Base-by-base conservation (phyloP, 1,140 invertebrate genomes). In the Monomorium pharaonis region DNA sequence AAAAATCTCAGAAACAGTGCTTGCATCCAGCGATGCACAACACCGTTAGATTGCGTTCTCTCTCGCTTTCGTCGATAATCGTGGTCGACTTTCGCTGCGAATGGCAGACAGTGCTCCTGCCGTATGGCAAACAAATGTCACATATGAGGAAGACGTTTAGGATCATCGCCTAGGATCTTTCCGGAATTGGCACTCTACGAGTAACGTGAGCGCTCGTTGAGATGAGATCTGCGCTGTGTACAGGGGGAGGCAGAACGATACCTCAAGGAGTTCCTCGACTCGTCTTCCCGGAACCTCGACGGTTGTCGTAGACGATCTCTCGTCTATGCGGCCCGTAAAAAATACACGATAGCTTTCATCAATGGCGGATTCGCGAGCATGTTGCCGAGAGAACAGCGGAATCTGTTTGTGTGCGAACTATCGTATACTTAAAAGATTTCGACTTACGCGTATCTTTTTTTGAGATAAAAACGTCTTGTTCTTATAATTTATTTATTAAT, bases 141-240 rank as follows among this genome's bases (percentile, higher is more conserved):
- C 78, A 65, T 81, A 81, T 72, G 78, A 81, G 78, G 51, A 81
- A 81, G 65, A 72, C 78, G 51, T 69, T 67, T 72, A 54, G 37
- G 65, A 81, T 81, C 78, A 81, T 58, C 78, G 65, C n/a, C 78
- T 81, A 72, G 37, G 37, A 81, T 81, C 78, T 72, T 81, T 37
- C 78, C 78, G 51, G 78, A 81, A 81, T 81, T 81, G 37, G 78
- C 65, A 72, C 78, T 81, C 78, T 58, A 44, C 78, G 51, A 47
- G 65, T 81, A 81, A 81, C 78, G 65, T 81, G 65, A 81, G 51
- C 78, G 65, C 78, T 81, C 78, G 78, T 81, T 81, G 78, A 81
- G 78, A 81, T 81, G 67, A 81, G 33, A 81, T 81, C 78, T 81
- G 63, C 47, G 49, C 49, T 49, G 49, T 72, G 51, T 72, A 72